Percentiles rank a stretch among this genome's conserved stretches.
Conservation (phyloP, 1,140 invertebrate species). For the Andrena cerasifolii region DNA sequence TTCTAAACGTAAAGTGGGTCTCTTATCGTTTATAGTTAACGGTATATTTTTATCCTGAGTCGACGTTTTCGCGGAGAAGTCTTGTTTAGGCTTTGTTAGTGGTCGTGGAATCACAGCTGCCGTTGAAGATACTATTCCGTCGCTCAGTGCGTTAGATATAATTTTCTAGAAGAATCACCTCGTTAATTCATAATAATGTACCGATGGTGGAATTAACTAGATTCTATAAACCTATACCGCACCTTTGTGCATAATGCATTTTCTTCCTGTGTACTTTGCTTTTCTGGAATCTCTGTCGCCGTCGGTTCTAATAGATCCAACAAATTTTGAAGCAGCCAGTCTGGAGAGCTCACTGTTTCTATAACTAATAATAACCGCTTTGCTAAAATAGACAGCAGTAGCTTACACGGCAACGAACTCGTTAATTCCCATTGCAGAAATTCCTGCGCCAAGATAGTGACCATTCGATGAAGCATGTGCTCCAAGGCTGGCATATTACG, state of each 20-base stretch:
- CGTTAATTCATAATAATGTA: neutral
- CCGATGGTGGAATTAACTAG: neutral
- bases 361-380: constrained; percentile 81
- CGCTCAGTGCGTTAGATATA: constrained; percentile 70
- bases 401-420: constrained; percentile 85
- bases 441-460: constrained; percentile 84
- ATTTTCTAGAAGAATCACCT: constrained; percentile 49
- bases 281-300: constrained; percentile 6
- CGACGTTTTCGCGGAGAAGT: constrained; percentile 27
- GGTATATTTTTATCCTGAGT: constrained; percentile 26
- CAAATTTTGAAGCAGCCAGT: constrained; percentile 71
- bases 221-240: neutral
- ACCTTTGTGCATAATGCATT: constrained; percentile 24
- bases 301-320: constrained; percentile 59
- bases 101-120: constrained; percentile 73
- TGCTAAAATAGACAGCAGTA: constrained; percentile 84
- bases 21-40: constrained; percentile 45
- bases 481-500: constrained; percentile 81
- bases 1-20: constrained; percentile 68
- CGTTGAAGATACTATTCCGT: constrained; percentile 74
- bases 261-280: constrained; percentile 36
- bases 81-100: constrained; percentile 64
- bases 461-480: constrained; percentile 83
- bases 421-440: constrained; percentile 86
- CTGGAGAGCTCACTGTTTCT: constrained; percentile 70